phyloP scores from a whole-genome alignment of 1,140 invertebrate species.

The Neoseiulus cucumeris region DNA sequence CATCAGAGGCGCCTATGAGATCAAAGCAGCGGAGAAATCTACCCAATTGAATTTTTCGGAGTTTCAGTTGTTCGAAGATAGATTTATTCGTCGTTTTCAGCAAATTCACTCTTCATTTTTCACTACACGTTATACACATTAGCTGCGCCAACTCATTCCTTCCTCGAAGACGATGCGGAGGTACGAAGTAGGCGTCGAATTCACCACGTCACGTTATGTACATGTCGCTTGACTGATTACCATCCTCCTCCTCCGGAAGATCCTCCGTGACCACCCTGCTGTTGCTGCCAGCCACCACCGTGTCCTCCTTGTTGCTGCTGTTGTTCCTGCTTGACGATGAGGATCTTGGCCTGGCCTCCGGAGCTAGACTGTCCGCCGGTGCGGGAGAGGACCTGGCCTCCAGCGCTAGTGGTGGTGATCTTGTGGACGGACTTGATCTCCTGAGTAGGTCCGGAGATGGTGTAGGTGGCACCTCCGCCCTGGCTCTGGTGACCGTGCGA shows the following conservation, averaged over 20 bases:
- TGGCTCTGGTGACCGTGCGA: neutral
- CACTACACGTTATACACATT: too few relatives aligned
- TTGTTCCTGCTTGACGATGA: constrained; percentile 5
- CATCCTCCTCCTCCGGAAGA: neutral
- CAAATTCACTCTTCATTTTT: too few relatives aligned
- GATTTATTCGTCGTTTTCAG: too few relatives aligned
- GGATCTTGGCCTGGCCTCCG: constrained; percentile 1
- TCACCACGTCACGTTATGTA: too few relatives aligned
- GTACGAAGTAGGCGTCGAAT: too few relatives aligned
- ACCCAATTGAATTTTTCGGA: too few relatives aligned
- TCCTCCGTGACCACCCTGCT: neutral
- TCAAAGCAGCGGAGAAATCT: too few relatives aligned
- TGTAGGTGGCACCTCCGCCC: constrained; percentile 11
- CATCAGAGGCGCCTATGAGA: too few relatives aligned
- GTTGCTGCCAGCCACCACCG: neutral
- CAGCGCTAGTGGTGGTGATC: constrained; percentile 4
- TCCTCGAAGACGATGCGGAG: too few relatives aligned
- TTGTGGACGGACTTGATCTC: constrained; percentile 9
- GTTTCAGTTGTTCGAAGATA: too few relatives aligned
- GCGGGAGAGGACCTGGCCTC: neutral
- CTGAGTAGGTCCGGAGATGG: constrained; percentile 4
- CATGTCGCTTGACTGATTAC: neutral
- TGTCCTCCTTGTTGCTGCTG: neutral
- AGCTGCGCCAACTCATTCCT: too few relatives aligned
- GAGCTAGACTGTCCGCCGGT: neutral